Conservation (phyloP, 2,113 vertebrate species). For the Chaetops frenatus region DNA sequence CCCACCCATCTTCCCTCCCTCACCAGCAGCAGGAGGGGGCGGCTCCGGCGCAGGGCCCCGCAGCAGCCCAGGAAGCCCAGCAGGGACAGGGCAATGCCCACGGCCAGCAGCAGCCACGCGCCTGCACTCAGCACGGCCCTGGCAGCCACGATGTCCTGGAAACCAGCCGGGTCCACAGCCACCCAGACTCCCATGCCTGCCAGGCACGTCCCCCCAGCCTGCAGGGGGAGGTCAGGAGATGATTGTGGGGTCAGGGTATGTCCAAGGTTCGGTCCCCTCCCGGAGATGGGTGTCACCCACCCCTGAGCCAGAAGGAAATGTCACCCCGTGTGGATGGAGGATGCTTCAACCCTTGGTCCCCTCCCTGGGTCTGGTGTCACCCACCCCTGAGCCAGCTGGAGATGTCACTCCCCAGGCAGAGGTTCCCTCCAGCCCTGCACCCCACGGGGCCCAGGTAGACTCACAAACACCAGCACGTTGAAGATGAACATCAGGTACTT, state of each 20-base stretch:
- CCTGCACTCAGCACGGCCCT: neutral
- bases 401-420: fast-evolving
- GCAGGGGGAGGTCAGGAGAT: neutral
- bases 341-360: neutral
- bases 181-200: conserved; percentile 44
- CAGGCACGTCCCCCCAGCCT: conserved; percentile 54
- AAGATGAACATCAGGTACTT: conserved; percentile 68
- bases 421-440: neutral
- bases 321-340: neutral
- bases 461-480: conserved; percentile 67
- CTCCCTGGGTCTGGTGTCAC: neutral
- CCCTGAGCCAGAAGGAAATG: neutral
- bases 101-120: conserved; percentile 15
- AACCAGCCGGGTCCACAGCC: conserved; percentile 31
- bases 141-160: conserved; percentile 27
- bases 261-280: neutral
- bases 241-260: neutral
- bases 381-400: neutral
- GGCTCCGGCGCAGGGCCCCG: conserved; percentile 42
- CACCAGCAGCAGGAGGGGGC: conserved; percentile 38
- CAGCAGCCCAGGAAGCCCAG: conserved; percentile 67
- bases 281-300: neutral
- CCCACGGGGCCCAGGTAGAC: neutral
- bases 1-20: neutral
- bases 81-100: conserved; percentile 35